phyloP scores from a whole-genome alignment of 2,797 vertebrate genomes.

The Diplodus sargus region DNA sequence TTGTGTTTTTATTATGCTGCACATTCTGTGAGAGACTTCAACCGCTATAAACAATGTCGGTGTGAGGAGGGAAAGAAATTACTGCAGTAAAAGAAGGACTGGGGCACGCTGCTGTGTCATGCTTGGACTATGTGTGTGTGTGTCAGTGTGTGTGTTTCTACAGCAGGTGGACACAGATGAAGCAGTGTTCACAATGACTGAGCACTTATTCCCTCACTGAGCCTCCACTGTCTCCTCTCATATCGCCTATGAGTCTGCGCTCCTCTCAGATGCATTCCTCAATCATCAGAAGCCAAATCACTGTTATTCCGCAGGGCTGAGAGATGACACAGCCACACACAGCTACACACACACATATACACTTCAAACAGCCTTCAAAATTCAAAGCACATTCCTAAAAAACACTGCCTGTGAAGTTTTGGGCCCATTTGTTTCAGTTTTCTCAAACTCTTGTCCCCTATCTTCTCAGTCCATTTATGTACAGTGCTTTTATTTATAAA shows the following conservation, averaged over 20 bases:
- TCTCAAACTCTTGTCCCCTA: background rate
- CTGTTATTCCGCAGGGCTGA: slow-evolving; percentile 29
- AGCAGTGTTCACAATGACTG: slow-evolving; percentile 82
- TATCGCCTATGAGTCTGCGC: slow-evolving; percentile 41
- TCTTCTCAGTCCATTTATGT: slow-evolving; percentile 4
- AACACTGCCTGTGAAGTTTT: slow-evolving; percentile 5
- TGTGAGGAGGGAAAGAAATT: slow-evolving; percentile 18
- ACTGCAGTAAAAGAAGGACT: slow-evolving; percentile 31
- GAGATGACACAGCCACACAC: slow-evolving; percentile 8
- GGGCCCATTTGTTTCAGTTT: background rate
- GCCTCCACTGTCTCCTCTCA: slow-evolving; percentile 72
- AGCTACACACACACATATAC: background rate
- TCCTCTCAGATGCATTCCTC: slow-evolving; percentile 66
- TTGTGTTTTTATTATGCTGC: slow-evolving; percentile 8
- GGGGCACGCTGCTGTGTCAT: slow-evolving; percentile 55
- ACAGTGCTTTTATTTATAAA: slow-evolving; percentile 48
- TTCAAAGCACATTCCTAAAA: slow-evolving; percentile 44
- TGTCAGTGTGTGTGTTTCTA: slow-evolving; percentile 31
- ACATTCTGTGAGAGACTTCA: slow-evolving; percentile 12
- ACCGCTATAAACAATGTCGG: background rate
- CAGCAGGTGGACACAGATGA: slow-evolving; percentile 81
- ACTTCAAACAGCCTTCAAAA: slow-evolving; percentile 26
- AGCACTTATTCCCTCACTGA: slow-evolving; percentile 73
- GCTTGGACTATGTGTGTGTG: slow-evolving; percentile 25
- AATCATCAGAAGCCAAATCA: slow-evolving; percentile 64